Conservation (phyloP, 2,888 invertebrate genomes). For the Drosophila fungiperda region DNA sequence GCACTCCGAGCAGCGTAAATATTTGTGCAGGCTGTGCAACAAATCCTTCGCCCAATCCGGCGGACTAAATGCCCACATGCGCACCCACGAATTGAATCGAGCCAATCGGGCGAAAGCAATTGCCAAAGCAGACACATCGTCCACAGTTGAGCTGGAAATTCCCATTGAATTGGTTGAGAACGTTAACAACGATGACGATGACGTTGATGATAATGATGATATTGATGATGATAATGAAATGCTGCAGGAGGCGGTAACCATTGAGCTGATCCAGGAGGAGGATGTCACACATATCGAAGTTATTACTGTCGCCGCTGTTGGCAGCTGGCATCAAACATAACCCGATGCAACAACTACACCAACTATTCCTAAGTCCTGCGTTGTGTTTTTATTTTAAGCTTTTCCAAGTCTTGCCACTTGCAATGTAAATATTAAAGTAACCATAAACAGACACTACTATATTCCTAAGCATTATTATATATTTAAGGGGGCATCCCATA, state of each 20-base stretch:
- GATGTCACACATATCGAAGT: constrained; percentile 38
- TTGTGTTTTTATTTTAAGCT: background rate
- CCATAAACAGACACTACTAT: background rate
- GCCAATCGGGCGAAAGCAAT: constrained; percentile 21
- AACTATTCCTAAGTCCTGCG: background rate
- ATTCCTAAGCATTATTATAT: background rate
- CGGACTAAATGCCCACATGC: constrained; percentile 82
- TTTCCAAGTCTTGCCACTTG: background rate
- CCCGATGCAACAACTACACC: background rate
- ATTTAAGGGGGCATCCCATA: background rate
- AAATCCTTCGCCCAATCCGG: constrained; percentile 83
- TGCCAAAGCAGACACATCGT: background rate
- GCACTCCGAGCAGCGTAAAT: constrained; percentile 79
- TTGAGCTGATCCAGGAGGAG: constrained; percentile 35
- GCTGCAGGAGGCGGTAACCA: constrained; percentile 32
- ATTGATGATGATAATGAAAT: constrained; percentile 1
- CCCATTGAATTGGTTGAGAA: background rate
- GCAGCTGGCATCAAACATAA: constrained; percentile 39
- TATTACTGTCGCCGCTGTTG: constrained; percentile 37
- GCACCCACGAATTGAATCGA: constrained; percentile 66
- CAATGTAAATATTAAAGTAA: constrained; percentile 20
- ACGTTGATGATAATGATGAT: background rate
- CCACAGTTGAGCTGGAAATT: background rate
- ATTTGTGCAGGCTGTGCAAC: constrained; percentile 80
- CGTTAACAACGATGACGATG: constrained; percentile 1